Percentiles rank a stretch among this genome's conserved stretches.
Evolutionary conservation across 2,797 vertebrate species (phyloP).

Genomic region (Crotalus adamanteus): DNA sequence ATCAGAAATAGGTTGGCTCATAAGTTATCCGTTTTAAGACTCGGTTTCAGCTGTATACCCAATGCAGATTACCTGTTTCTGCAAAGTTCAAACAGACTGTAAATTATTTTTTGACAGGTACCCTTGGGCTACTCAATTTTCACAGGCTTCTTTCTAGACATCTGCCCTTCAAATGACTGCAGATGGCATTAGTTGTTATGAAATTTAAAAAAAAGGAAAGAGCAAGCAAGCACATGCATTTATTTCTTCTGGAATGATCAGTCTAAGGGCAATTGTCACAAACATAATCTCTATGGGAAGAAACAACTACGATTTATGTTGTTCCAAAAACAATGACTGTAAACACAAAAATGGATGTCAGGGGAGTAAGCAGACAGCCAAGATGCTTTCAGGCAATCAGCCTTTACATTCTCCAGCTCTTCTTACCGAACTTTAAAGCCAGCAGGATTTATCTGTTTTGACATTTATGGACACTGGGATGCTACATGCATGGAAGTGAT

Average conservation of each 20-base stretch:
- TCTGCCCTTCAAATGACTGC: conserved; percentile 46
- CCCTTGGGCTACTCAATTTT: conserved; percentile 47
- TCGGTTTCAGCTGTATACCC: conserved; percentile 43
- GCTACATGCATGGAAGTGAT: neutral
- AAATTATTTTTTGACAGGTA: conserved; percentile 56
- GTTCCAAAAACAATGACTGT: neutral
- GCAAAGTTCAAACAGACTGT: conserved; percentile 57
- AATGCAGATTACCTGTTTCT: conserved; percentile 63
- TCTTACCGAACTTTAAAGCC: neutral
- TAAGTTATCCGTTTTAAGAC: conserved; percentile 25
- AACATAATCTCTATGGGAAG: neutral
- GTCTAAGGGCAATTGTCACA: neutral
- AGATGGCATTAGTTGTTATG: conserved; percentile 43
- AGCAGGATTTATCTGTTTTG: neutral
- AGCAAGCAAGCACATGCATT: neutral
- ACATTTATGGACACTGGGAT: neutral
- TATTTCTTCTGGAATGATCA: neutral
- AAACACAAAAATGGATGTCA: neutral
- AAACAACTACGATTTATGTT: neutral
- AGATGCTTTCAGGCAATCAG: neutral
- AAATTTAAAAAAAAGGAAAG: conserved; percentile 5
- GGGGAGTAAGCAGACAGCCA: neutral
- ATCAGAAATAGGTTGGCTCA: conserved; percentile 29
- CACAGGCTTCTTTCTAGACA: conserved; percentile 48
- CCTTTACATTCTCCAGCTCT: neutral